Conservation (phyloP, 2,113 vertebrate genomes). For the Pterocles burchelli region DNA sequence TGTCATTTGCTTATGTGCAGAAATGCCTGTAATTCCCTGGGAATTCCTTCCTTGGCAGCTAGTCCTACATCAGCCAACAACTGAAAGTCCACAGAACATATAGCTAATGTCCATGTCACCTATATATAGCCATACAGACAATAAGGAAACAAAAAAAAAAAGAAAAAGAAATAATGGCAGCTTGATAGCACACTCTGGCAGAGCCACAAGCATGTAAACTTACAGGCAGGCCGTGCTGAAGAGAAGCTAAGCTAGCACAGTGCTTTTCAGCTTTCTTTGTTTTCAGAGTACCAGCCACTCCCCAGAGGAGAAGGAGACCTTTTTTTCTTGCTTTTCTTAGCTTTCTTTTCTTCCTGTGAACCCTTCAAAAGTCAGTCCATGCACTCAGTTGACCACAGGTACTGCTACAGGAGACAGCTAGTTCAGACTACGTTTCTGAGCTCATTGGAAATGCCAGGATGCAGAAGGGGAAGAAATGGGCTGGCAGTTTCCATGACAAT, state of each 20-base stretch:
- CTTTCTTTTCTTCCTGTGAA: not conserved
- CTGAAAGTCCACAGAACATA: not conserved
- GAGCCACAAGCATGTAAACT: not conserved
- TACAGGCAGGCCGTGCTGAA: not conserved
- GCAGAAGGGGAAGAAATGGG: not conserved
- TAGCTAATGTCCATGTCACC: not conserved
- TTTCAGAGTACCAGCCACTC: not conserved
- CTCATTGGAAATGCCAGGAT: not conserved
- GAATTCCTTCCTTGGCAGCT: not conserved
- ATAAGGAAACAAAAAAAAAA: not conserved
- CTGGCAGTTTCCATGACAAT: not conserved
- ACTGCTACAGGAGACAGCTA: not conserved
- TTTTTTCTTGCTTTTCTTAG: not conserved
- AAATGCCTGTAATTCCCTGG: not conserved
- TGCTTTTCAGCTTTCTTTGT: not conserved
- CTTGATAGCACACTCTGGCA: not conserved
- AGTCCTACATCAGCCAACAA: not conserved
- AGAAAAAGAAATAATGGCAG: not conserved
- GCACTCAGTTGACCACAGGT: not conserved
- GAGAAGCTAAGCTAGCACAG: not conserved
- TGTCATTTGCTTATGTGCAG: not conserved
- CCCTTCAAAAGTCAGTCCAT: not conserved
- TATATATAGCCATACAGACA: not conserved
- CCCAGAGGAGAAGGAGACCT: not conserved
- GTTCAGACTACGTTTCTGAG: not conserved